These are phyloP conservation scores for Parus major DNA, from an alignment of 2,113 vertebrate species.

Conservation along the genomic window DNA sequence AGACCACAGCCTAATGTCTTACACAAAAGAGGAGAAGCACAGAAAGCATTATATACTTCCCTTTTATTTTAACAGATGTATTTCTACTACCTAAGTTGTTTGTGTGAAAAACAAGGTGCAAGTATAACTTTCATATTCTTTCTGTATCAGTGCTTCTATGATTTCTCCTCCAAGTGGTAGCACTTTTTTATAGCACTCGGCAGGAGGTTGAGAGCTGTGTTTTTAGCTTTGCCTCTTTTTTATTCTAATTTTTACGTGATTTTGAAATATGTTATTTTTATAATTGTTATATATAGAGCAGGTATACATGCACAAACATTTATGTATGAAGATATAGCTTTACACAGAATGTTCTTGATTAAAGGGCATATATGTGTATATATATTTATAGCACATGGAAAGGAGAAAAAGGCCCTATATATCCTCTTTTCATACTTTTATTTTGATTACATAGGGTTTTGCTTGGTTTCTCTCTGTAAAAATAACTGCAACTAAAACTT, in stretches of 20 bases:
- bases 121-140: background rate
- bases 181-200: background rate
- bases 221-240: background rate
- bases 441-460: background rate
- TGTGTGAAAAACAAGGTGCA: background rate
- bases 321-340: background rate
- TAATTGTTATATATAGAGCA: background rate
- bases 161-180: background rate
- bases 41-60: background rate
- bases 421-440: background rate
- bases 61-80: background rate
- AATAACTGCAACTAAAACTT: background rate
- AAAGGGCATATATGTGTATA: background rate
- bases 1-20: background rate
- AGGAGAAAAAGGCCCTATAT: background rate
- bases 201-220: background rate
- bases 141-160: background rate
- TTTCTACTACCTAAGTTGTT: background rate
- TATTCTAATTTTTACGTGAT: background rate
- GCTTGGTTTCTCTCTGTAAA: background rate
- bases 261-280: background rate
- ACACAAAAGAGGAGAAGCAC: accelerated
- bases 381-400: background rate
- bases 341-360: background rate
- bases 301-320: background rate